Evolutionary conservation across 2,797 vertebrate genomes (phyloP), one percentile per base, ranked within the genome.

Genomic region (Lates japonicus): DNA sequence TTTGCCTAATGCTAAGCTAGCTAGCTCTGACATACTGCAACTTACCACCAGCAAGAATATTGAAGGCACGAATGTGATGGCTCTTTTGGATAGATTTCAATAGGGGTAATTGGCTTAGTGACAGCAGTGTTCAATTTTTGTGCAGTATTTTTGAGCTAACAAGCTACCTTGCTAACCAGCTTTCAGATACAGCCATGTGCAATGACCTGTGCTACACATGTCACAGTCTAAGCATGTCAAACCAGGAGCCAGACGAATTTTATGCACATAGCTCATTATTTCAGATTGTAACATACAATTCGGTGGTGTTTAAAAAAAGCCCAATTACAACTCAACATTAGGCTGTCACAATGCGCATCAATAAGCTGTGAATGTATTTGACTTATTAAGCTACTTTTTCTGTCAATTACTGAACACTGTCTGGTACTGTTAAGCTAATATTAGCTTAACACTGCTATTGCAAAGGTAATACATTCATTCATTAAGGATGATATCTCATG

Each of bases 201-300:
- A 88, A 52, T 81, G 87, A 86, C 88, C 85, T 91, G 76, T 82
- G 80, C 67, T 82, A 78, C 80, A 82, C 57, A 37, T 90, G 84
- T 88, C 90, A 90, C 84, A 80, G 75, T 78, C 86, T 66, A 55
- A 72, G 76, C 62, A 31, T 83, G 88, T 91, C 90, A 91, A 78
- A 89, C 80, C 59, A 58, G 70, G 67, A 81, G 60, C 70, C 66
- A 73, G 85, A 85, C 80, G 72, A 51, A 81, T 88, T 81, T 70
- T 77, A 88, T 89, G 84, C 87, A 85, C 77, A 77, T 84, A 74
- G 78, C 88, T 92, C 87, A 93, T 93, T 92, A 92, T 92, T 90
- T 87, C 64, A 79, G 44, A 87, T 89, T 57, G 81, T 81, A 67
- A 86, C 73, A 79, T 73, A 80, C 76, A 85, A 74, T 81, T 70